Percentiles rank a stretch among this genome's conserved stretches.
Conservation (phyloP, 2,888 invertebrate genomes). For the Biston stratarius region DNA sequence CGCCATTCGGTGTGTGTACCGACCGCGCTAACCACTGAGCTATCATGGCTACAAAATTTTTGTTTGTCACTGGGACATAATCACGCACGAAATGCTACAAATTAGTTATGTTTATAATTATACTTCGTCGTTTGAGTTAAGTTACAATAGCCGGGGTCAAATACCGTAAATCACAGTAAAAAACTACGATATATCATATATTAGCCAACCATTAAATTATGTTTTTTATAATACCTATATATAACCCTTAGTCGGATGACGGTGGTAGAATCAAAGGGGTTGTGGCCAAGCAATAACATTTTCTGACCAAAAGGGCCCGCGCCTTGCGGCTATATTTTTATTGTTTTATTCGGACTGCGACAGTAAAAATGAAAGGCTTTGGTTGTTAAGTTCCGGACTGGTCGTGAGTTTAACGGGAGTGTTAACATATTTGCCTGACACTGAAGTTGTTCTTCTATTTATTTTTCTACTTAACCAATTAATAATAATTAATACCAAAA, state of each 20-base stretch:
- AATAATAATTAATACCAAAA: too few relatives aligned
- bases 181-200: background rate
- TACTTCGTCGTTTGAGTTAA: too few relatives aligned
- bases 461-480: background rate
- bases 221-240: background rate
- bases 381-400: slow-evolving; percentile 38
- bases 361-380: slow-evolving; percentile 46
- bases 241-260: background rate
- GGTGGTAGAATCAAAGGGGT: slow-evolving; percentile 18
- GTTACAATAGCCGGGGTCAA: too few relatives aligned
- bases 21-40: too few relatives aligned
- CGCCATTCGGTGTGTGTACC: too few relatives aligned
- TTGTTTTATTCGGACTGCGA: slow-evolving; percentile 31
- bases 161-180: too few relatives aligned
- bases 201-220: background rate
- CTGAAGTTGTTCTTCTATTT: background rate
- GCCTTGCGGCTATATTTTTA: slow-evolving; percentile 40
- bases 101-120: too few relatives aligned
- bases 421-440: slow-evolving; percentile 10
- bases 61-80: too few relatives aligned
- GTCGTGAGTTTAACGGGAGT: slow-evolving; percentile 37
- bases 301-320: slow-evolving; percentile 37
- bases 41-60: too few relatives aligned
- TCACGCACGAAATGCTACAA: too few relatives aligned
- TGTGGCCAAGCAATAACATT: slow-evolving; percentile 31